These are phyloP conservation scores for Heliconius erato DNA, from an alignment of 2,888 invertebrate genomes.

Conservation along the genomic window DNA sequence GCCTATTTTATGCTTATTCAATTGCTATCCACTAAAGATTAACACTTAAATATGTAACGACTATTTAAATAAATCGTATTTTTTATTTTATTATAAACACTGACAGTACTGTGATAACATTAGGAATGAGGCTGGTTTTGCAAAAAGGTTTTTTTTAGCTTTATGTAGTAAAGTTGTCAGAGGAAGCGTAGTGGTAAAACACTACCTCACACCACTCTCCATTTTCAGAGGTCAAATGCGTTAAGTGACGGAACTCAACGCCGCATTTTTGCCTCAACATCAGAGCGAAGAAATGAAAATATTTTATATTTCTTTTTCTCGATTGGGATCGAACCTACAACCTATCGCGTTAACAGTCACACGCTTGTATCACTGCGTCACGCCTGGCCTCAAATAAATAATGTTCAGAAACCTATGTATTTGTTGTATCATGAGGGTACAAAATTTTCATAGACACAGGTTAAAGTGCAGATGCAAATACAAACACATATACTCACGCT, in stretches of 20 bases:
- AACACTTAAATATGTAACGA: slow-evolving; percentile 1
- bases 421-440: not conserved
- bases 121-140: not conserved
- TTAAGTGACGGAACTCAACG: no score
- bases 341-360: no score
- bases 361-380: no score
- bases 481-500: not conserved
- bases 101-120: not conserved
- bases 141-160: not conserved
- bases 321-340: no score
- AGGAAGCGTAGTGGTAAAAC: no score
- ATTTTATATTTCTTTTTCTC: no score
- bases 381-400: not conserved
- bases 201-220: no score
- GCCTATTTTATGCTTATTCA: slow-evolving; percentile 7
- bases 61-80: not conserved
- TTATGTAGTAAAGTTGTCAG: no score
- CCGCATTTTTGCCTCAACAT: no score
- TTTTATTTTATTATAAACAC: slow-evolving; percentile 1
- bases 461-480: not conserved
- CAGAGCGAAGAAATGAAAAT: no score
- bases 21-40: slow-evolving; percentile 3
- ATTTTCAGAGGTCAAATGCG: no score
- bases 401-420: no score
- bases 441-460: not conserved